phyloP scores from a whole-genome alignment of 1,140 invertebrate genomes.

The Drosophila bocqueti region DNA sequence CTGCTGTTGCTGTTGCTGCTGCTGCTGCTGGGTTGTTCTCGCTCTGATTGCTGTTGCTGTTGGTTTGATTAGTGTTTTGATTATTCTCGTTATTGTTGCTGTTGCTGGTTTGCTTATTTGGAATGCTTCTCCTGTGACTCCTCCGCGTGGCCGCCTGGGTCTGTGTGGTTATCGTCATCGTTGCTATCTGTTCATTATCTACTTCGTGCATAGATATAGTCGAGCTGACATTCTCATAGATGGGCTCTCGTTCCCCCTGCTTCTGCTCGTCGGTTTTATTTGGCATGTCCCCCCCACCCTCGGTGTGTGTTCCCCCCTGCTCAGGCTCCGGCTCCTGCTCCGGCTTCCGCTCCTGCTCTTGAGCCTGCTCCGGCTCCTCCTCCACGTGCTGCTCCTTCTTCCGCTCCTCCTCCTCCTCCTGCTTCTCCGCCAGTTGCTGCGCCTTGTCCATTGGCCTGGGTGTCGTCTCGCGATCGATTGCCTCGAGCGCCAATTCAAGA shows the following conservation, averaged over 20 bases:
- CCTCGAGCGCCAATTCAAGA: slow-evolving; percentile 87
- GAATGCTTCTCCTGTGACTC: slow-evolving; percentile 70
- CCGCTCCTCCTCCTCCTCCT: slow-evolving; percentile 22
- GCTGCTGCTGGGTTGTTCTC: slow-evolving; percentile 38
- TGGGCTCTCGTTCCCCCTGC: slow-evolving; percentile 70
- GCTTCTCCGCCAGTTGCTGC: slow-evolving; percentile 28
- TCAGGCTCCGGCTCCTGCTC: background rate
- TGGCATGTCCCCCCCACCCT: slow-evolving; percentile 57
- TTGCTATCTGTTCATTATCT: slow-evolving; percentile 71
- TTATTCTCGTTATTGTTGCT: slow-evolving; percentile 75
- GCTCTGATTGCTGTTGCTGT: slow-evolving; percentile 59
- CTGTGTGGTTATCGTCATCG: slow-evolving; percentile 60
- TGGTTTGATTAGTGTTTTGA: slow-evolving; percentile 63
- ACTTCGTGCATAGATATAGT: slow-evolving; percentile 76
- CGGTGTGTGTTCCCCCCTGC: slow-evolving; percentile 23
- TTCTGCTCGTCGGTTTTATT: slow-evolving; percentile 78
- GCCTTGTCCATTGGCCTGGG: slow-evolving; percentile 47
- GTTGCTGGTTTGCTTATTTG: slow-evolving; percentile 72
- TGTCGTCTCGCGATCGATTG: slow-evolving; percentile 86
- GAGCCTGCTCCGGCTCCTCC: slow-evolving; percentile 13
- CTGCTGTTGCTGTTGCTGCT: slow-evolving; percentile 19
- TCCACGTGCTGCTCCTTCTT: slow-evolving; percentile 3
- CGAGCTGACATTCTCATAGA: slow-evolving; percentile 83
- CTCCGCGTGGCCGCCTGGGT: slow-evolving; percentile 30
- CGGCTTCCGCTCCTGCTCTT: background rate